Evolutionary conservation across 2,113 vertebrate genomes (phyloP).

Genomic region (Chrysochloris asiatica): DNA sequence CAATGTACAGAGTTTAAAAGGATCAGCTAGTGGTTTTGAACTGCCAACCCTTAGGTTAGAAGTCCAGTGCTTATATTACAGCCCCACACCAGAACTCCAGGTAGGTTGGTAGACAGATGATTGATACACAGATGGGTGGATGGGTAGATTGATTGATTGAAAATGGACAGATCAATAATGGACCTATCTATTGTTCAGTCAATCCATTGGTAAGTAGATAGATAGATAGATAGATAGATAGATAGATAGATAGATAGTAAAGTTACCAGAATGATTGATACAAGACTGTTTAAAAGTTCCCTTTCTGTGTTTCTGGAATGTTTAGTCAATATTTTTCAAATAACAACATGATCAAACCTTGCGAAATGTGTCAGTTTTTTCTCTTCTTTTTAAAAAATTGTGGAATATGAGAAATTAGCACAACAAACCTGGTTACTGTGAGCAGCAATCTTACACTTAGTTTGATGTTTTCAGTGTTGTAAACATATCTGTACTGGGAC

Average conservation of each 20-base stretch:
- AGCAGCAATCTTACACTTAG: not conserved
- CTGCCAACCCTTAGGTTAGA: too few species aligned
- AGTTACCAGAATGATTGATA: not conserved
- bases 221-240: not conserved
- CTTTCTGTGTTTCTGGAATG: not conserved
- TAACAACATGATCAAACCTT: not conserved
- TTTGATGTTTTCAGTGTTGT: conserved; percentile 47
- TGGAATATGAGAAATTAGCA: not conserved
- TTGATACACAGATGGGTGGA: too few species aligned
- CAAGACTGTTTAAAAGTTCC: not conserved
- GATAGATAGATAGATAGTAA: not conserved
- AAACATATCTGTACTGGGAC: conserved; percentile 40
- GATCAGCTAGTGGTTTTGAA: too few species aligned
- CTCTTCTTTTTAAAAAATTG: not conserved
- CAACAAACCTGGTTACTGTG: not conserved
- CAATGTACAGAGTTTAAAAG: too few species aligned
- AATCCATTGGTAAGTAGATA: too few species aligned
- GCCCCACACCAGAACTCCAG: too few species aligned
- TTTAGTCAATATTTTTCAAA: not conserved
- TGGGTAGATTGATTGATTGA: not conserved
- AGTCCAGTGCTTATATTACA: too few species aligned
- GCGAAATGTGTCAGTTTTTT: not conserved
- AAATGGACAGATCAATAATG: too few species aligned
- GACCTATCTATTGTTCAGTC: too few species aligned
- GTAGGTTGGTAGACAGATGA: too few species aligned